Evolutionary conservation across 2,113 vertebrate species (phyloP), one percentile per base, ranked within the genome.

Genomic region (Felis catus): DNA sequence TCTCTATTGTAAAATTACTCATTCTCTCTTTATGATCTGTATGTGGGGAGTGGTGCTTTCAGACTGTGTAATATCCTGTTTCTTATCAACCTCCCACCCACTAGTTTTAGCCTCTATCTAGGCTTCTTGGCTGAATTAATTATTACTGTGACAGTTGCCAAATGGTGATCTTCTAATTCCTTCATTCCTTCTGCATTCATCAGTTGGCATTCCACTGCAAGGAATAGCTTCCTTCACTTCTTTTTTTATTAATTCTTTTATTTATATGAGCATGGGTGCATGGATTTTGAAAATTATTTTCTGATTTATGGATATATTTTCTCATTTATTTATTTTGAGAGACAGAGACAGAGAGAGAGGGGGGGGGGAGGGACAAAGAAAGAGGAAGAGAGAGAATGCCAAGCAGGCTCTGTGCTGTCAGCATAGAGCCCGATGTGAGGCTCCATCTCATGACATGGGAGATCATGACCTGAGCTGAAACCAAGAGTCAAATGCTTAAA

Each of bases 61-160:
- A 78, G 74, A 66, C 53, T 58, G n/a, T 65, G 3, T 85, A 25
- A 73, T 33, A 71, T 21, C 4, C 45, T 87, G 14, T 89, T 96
- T 74, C 31, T 81, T 89, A 88, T 95, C 58, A 79, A 36, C 16
- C 5, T 79, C 23, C 68, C 25, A 94, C 2, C 19, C 33, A 33
- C 36, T 63, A 27, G 29, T 55, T 89, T 66, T 92, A 95, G 33
- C 65, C 70, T 91, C 19, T 87, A 1, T 55, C 12, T 76, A 0
- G 95, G 55, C 71, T 74, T 96, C 65, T 76, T 93, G n/a, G 15
- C 3, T 83, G 51, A 96, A 83, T 95, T 82, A 81, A 84, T 61
- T 76, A 83, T 78, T 93, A 31, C 18, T 70, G 1, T 58, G 1
- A 55, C 45, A 74, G 36, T 66, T 85, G 48, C 71, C 71, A 82